Conservation (phyloP, 2,113 vertebrate species). For the Pedionomus torquatus region DNA sequence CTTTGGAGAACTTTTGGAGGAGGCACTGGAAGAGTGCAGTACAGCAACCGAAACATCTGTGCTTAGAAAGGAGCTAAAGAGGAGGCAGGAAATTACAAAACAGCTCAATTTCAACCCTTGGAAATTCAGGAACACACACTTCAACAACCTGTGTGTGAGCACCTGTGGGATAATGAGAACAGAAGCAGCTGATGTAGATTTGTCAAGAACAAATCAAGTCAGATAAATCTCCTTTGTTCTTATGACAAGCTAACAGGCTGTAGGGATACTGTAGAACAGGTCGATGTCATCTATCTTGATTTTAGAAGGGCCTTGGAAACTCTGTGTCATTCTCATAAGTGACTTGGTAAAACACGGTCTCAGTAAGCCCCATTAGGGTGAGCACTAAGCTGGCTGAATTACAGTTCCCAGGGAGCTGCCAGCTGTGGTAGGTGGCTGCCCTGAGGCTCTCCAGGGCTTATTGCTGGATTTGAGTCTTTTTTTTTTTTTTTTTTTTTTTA, state of each 20-base stretch:
- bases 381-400: not conserved
- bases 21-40: not conserved
- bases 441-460: not conserved
- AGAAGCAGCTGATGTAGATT: not conserved
- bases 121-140: not conserved
- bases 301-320: slow-evolving; percentile 6
- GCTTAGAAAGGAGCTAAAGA: not conserved
- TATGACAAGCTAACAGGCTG: not conserved
- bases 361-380: not conserved
- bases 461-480: not conserved
- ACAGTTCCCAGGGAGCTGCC: not conserved
- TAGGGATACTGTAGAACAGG: not conserved
- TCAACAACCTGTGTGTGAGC: not conserved
- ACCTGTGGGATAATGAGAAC: not conserved
- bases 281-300: not conserved
- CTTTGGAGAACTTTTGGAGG: not conserved
- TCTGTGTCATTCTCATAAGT: not conserved
- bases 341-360: not conserved
- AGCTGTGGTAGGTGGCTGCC: slow-evolving; percentile 47
- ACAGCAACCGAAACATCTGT: not conserved
- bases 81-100: not conserved
- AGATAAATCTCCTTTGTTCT: slow-evolving; percentile 20
- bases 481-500: slow-evolving; percentile 17
- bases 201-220: slow-evolving; percentile 31
- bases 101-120: not conserved